Evolutionary conservation across 2,888 invertebrate species (phyloP), one percentile per base, ranked within the genome.

Genomic region (Rhagonycha fulva): DNA sequence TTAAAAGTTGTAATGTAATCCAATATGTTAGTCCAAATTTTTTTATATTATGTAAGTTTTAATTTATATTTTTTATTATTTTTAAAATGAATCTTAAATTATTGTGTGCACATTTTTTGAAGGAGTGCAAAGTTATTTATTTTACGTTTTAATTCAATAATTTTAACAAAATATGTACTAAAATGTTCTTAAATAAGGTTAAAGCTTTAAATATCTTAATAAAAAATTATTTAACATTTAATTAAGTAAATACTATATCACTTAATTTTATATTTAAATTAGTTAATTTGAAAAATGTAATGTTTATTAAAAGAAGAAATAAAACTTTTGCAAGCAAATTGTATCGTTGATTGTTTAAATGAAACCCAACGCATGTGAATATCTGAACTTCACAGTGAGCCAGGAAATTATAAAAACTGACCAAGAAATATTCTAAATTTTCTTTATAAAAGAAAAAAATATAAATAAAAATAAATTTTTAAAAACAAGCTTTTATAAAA

Each of bases 1-100:
- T 88, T 95, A 91, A n/a, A n/a, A 90, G 11, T 2, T 11, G 47
- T n/a, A n/a, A 47, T 47, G 5, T 47, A 47, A 47, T 47, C 47
- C 47, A 47, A 47, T 28, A 28, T 47, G 47, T 12, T 47, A 47
- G 47, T n/a, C 47, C n/a, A 47, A 47, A n/a, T n/a, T 47, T 47
- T 47, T 47, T 47, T 47, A 47, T 47, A 47, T 47, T 47, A 47
- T 47, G 47, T 47, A 47, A 47, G 47, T 47, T n/a, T 47, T n/a
- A 47, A 47, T 47, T 32, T 32, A 12, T 12, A 12, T 12, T 32
- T 32, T 32, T n/a, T 47, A 47, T n/a, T 47, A 7, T n/a, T 47
- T 47, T 47, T n/a, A n/a, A 47, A 47, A n/a, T n/a, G 47, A 47
- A 47, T 47, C n/a, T 47, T 47, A 47, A 47, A 47, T 47, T 47